phyloP scores from a whole-genome alignment of 2,113 vertebrate genomes.

The Spea multiplicata region DNA sequence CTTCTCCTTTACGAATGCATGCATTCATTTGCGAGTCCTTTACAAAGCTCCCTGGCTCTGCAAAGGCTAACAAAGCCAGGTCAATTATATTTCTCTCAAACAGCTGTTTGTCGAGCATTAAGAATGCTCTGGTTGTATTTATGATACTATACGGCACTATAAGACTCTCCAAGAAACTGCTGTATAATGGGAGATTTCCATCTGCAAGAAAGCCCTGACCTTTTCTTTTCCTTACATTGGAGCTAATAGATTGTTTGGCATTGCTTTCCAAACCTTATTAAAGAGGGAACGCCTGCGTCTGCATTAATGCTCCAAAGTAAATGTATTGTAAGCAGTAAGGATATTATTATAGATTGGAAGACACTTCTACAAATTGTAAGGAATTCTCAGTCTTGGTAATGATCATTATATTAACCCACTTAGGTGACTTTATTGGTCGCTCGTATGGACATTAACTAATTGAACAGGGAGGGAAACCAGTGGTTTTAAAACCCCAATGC shows the following conservation, averaged over 20 bases:
- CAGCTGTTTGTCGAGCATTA: conserved; percentile 21
- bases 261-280: conserved; percentile 7
- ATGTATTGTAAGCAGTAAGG: background rate
- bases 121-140: conserved; percentile 24
- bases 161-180: conserved; percentile 26
- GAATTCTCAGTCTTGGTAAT: too few species aligned
- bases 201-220: conserved; percentile 11
- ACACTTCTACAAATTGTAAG: background rate
- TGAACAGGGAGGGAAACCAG: too few species aligned
- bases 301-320: conserved; percentile 1
- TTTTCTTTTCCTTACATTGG: conserved; percentile 21
- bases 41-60: background rate
- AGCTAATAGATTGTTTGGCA: conserved; percentile 42
- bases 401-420: too few species aligned
- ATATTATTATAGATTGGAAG: background rate
- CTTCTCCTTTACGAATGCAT: too few species aligned
- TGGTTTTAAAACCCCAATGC: too few species aligned
- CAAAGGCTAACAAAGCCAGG: background rate
- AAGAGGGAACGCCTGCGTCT: conserved; percentile 3
- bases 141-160: conserved; percentile 25
- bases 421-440: too few species aligned
- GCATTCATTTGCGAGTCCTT: too few species aligned
- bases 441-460: too few species aligned
- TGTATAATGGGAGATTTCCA: conserved; percentile 20
- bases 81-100: background rate